These are phyloP conservation scores for Trissolcus brochymenae DNA, from an alignment of 2,888 invertebrate species.

Conservation along the genomic window DNA sequence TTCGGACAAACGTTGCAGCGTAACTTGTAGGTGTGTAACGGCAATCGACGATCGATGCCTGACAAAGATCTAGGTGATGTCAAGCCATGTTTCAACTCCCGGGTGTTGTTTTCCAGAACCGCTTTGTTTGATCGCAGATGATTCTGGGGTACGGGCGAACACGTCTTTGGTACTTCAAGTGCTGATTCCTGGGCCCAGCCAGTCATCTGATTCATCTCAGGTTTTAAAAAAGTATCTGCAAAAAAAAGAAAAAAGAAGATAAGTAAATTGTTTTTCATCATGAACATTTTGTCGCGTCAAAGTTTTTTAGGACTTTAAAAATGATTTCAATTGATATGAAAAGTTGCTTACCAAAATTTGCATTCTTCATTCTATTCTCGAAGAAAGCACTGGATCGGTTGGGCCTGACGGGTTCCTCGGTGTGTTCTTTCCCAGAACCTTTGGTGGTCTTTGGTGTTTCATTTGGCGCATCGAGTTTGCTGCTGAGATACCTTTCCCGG, in stretches of 20 bases:
- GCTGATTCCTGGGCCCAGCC: conserved; percentile 10
- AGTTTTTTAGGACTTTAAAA: too few relatives aligned
- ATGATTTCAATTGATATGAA: not conserved
- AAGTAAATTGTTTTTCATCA: not conserved
- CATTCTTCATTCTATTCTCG: conserved; percentile 8
- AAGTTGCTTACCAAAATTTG: conserved; percentile 4
- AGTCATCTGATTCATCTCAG: conserved; percentile 1
- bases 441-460: not conserved
- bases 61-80: conserved; percentile 7
- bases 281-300: too few relatives aligned
- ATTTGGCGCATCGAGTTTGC: not conserved
- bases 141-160: not conserved
- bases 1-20: conserved; percentile 16
- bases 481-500: not conserved
- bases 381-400: conserved; percentile 1
- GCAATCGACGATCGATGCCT: conserved; percentile 8
- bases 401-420: not conserved
- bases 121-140: not conserved
- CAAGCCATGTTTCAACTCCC: not conserved
- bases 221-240: conserved; percentile 8
- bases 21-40: conserved; percentile 7
- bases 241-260: not conserved
- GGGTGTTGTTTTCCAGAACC: not conserved
- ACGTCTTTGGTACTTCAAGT: not conserved
- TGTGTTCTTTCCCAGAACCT: too few relatives aligned